Percentiles rank a stretch among this genome's conserved stretches.
Conservation (phyloP, 1,140 invertebrate species). For the Zaprionus nigranus region DNA sequence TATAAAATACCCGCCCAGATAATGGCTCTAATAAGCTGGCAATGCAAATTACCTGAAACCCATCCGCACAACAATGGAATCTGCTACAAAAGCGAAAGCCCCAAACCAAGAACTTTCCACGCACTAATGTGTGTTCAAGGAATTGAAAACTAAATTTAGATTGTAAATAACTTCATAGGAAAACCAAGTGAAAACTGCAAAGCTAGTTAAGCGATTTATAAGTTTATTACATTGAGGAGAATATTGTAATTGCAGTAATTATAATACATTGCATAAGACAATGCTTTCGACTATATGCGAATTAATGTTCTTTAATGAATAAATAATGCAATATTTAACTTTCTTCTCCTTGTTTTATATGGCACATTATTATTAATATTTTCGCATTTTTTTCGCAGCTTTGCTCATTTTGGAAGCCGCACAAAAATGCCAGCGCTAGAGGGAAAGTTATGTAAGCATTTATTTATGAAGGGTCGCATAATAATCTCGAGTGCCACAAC, state of each 20-base stretch:
- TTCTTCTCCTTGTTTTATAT: not conserved
- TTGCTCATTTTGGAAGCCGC: constrained; percentile 8
- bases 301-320: not conserved
- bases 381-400: not conserved
- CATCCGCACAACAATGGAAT: constrained; percentile 2
- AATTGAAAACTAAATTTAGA: not conserved
- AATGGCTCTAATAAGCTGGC: constrained; percentile 20
- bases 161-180: too few species aligned
- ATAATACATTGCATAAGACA: too few species aligned
- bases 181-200: not conserved
- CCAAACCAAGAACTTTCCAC: too few species aligned
- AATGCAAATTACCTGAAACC: constrained; percentile 4
- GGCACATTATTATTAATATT: constrained; percentile 1
- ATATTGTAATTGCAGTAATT: not conserved
- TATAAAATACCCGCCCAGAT: constrained; percentile 1
- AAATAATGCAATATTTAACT: not conserved
- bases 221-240: not conserved
- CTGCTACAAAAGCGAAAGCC: not conserved
- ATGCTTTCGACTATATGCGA: not conserved
- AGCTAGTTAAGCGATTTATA: not conserved
- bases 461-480: constrained; percentile 53
- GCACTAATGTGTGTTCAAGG: not conserved
- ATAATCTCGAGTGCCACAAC: constrained; percentile 38
- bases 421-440: constrained; percentile 17
- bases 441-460: constrained; percentile 39